Evolutionary conservation across 2,888 invertebrate species (phyloP).

Genomic region (Lymantria dispar): DNA sequence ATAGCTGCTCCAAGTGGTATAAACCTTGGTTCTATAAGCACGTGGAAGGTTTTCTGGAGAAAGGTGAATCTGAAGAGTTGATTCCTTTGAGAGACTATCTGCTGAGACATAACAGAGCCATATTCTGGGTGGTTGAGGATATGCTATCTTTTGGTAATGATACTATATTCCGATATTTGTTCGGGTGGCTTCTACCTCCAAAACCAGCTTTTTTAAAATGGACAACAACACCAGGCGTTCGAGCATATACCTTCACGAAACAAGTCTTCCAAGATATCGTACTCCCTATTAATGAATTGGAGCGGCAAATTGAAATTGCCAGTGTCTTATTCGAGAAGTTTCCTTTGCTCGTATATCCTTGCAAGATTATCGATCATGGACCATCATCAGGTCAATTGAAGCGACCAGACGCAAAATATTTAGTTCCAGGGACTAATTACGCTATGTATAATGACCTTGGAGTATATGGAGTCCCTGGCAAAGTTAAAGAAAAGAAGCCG

Average conservation of each 20-base stretch:
- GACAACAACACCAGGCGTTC: constrained; percentile 85
- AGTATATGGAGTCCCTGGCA: constrained; percentile 86
- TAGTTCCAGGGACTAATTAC: constrained; percentile 85
- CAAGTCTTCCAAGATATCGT: constrained; percentile 89
- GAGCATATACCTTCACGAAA: constrained; percentile 86
- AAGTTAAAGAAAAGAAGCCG: constrained; percentile 80
- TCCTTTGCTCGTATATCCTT: constrained; percentile 87
- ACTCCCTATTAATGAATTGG: constrained; percentile 84
- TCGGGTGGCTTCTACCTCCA: constrained; percentile 87
- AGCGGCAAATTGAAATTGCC: constrained; percentile 83
- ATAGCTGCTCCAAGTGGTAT: constrained; percentile 84
- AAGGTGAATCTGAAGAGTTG: constrained; percentile 80
- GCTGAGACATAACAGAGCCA: constrained; percentile 85
- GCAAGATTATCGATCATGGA: constrained; percentile 85
- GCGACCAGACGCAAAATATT: constrained; percentile 78
- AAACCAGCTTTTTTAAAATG: constrained; percentile 88
- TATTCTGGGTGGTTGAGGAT: constrained; percentile 88
- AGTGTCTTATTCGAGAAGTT: constrained; percentile 85
- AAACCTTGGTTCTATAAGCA: constrained; percentile 89
- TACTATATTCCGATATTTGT: constrained; percentile 81
- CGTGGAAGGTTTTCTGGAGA: constrained; percentile 80
- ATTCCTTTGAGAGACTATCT: constrained; percentile 85
- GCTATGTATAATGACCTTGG: constrained; percentile 88
- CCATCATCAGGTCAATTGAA: constrained; percentile 82
- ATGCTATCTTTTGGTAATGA: constrained; percentile 88